A percentile compares a stretch with the other conserved stretches of the same genome.
These are phyloP conservation scores for Polypterus senegalus DNA, from an alignment of 2,113 vertebrate genomes.

Conservation along the genomic window DNA sequence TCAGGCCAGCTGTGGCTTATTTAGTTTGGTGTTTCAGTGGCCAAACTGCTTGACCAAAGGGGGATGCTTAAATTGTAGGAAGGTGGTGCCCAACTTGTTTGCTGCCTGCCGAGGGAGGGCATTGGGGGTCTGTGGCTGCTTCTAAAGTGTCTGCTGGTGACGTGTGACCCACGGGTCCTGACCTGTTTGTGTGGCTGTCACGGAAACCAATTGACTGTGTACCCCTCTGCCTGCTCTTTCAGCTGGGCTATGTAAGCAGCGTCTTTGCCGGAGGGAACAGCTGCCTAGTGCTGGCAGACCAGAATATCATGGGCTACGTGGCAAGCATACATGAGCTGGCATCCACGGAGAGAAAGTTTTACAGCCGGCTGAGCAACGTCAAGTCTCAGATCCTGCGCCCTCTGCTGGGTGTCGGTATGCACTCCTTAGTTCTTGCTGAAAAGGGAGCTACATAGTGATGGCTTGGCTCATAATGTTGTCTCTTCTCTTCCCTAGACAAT, in stretches of 20 bases:
- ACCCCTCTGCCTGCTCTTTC: conserved; percentile 4
- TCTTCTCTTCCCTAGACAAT: conserved; percentile 53
- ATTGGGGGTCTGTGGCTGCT: too few species aligned
- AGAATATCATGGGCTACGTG: conserved; percentile 83
- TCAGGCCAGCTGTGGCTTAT: neutral
- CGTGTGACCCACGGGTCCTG: too few species aligned
- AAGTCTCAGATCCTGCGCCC: conserved; percentile 79
- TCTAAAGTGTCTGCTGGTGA: too few species aligned
- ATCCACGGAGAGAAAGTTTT: conserved; percentile 77
- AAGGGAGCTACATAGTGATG: too few species aligned
- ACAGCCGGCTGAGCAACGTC: conserved; percentile 70
- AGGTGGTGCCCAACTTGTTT: too few species aligned
- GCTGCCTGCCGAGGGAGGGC: too few species aligned
- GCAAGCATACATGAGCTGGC: conserved; percentile 86
- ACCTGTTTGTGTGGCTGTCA: too few species aligned
- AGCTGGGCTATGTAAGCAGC: conserved; percentile 85
- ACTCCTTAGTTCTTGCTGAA: too few species aligned
- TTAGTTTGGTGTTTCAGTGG: neutral
- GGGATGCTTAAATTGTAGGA: too few species aligned
- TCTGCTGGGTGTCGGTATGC: conserved; percentile 77
- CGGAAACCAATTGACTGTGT: too few species aligned
- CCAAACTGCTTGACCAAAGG: neutral
- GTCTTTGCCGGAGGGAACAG: conserved; percentile 67
- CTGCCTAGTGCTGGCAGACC: conserved; percentile 69
- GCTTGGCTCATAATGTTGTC: neutral